Base-by-base conservation (phyloP, 2,113 vertebrate species). In the Actenoides lindsayi region DNA sequence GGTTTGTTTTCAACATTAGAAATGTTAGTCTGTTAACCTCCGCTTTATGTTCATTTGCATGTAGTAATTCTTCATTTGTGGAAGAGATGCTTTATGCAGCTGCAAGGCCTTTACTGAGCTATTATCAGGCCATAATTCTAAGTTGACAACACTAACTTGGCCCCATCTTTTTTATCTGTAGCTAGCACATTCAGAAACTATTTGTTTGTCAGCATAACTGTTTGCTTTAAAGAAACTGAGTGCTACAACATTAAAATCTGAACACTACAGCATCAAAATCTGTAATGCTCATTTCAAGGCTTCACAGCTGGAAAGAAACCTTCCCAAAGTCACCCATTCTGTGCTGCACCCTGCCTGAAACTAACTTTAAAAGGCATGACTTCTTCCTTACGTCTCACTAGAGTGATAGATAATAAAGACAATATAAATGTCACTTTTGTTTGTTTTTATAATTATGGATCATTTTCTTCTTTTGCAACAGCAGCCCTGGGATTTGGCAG, bases 171-270 rank as follows among this genome's bases (percentile, higher is more conserved):
- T 87, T 69, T 13, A 5, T 73, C 37, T 79, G 33, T n/a, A 69
- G 44, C 71, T 89, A 53, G 53, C 1, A 0, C 37, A 18, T 68
- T 68, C 46, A 54, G 70, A 42, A 33, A 74, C 69, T 82, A 30
- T 89, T 84, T 92, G 31, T 63, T 90, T 82, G 68, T 95, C 80
- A 95, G 59, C 83, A 13, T 74, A 94, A 64, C 13, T 37, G 23
- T 93, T 74, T 57, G 31, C 82, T 92, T 35, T 59, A 76, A 93
- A 77, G 85, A 81, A 69, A 27, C 1, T 1, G 7, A 37, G 31
- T 39, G 41, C 63, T 56, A 15, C 67, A 74, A 20, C n/a, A 19
- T 69, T 20, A 82, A 53, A 89, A 63, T 75, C 44, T 65, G 48
- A 81, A 31, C 31, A 53, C 63, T 56, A 16, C 67, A 74, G 23